Evolutionary conservation across 2,797 vertebrate genomes (phyloP).

Genomic region (Gymnothorax reevesii): DNA sequence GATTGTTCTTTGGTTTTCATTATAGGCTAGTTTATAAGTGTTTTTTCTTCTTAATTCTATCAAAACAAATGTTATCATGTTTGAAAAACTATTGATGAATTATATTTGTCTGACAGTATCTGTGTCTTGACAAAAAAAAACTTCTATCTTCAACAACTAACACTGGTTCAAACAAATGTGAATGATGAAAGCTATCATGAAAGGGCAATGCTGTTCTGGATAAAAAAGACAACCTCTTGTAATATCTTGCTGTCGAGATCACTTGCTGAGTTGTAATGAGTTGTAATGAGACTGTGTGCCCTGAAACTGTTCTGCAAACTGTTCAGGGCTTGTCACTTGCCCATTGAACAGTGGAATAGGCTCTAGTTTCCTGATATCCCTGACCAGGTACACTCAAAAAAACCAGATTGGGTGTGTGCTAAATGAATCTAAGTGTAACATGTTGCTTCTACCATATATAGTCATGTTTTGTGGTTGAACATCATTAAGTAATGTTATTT

Average conservation of each 20-base stretch:
- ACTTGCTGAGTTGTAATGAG: no score
- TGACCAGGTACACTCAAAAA: no score
- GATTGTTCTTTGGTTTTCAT: neutral
- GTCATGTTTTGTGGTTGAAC: no score
- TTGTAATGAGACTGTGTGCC: no score
- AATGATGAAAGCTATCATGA: neutral
- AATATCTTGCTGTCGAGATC: neutral
- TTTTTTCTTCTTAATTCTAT: neutral
- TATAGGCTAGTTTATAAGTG: neutral
- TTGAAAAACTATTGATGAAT: neutral
- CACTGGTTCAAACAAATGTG: neutral
- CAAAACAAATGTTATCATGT: neutral
- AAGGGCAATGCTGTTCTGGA: slow-evolving; percentile 47
- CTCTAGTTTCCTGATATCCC: no score
- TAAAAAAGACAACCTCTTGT: slow-evolving; percentile 40
- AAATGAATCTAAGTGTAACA: no score
- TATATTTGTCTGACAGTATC: neutral
- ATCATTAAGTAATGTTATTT: no score
- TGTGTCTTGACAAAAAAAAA: neutral
- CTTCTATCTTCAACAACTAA: neutral
- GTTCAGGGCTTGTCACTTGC: no score
- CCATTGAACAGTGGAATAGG: no score
- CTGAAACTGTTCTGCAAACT: no score
- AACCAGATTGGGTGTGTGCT: no score
- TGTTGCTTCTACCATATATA: no score